Conservation (phyloP, 2,113 vertebrate species). For the Notarius quadriscutis region DNA sequence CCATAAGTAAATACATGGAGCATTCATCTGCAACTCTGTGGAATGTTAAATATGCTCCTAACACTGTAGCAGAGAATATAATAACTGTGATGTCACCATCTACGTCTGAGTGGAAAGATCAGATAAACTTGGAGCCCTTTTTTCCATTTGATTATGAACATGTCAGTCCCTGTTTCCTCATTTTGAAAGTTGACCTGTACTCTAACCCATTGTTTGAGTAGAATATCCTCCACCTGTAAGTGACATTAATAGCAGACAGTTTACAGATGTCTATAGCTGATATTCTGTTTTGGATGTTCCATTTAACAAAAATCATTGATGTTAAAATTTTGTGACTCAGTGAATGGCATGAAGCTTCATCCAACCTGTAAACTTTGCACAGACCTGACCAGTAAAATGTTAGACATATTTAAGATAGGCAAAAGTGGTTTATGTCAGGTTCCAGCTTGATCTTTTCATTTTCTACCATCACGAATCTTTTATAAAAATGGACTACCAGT, state of each 20-base stretch:
- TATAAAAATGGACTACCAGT: not conserved
- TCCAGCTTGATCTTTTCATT: not conserved
- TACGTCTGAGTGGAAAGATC: conserved; percentile 22
- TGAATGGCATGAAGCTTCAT: not conserved
- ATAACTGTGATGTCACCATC: not conserved
- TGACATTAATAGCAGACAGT: not conserved
- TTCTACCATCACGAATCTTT: not conserved
- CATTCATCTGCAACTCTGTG: conserved; percentile 7
- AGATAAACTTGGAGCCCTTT: not conserved
- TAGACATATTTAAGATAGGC: not conserved
- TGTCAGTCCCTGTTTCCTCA: conserved; percentile 1
- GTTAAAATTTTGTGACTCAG: not conserved
- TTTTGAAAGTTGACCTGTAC: not conserved
- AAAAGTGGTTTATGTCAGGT: not conserved
- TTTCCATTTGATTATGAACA: not conserved
- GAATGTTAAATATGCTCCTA: not conserved
- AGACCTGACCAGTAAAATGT: not conserved
- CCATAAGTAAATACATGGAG: conserved; percentile 17
- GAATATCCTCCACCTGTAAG: conserved; percentile 14
- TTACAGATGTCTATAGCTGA: not conserved
- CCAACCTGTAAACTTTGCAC: not conserved
- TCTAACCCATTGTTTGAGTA: not conserved
- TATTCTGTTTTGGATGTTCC: not conserved
- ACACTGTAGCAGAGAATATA: conserved; percentile 19
- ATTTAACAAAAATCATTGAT: not conserved